Evolutionary conservation across 1,140 invertebrate genomes (phyloP).

Genomic region (Zophobas morio): DNA sequence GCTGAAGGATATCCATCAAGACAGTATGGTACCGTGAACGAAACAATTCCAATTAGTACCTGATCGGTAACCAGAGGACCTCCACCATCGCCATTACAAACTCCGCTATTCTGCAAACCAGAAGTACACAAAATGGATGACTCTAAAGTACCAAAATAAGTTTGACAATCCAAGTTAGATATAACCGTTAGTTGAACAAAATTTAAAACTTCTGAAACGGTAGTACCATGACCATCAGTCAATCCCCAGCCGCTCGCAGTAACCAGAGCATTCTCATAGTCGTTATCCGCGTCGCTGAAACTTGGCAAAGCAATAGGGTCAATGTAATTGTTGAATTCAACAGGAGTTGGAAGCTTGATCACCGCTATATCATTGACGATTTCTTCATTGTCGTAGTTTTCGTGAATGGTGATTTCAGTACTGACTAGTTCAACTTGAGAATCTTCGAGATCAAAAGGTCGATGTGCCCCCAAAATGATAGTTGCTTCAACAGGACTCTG

Average conservation of each 20-base stretch:
- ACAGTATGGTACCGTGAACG: neutral
- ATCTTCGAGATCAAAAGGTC: constrained; percentile 58
- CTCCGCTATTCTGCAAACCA: too few relatives aligned
- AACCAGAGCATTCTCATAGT: constrained; percentile 56
- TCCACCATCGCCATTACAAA: too few relatives aligned
- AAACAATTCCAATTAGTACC: too few relatives aligned
- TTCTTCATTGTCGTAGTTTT: constrained; percentile 66
- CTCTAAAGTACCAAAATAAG: constrained; percentile 35
- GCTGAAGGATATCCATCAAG: neutral
- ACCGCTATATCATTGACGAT: constrained; percentile 71
- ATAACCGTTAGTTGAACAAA: constrained; percentile 45
- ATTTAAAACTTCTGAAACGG: constrained; percentile 40
- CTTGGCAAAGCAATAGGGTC: constrained; percentile 58
- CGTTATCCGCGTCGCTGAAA: constrained; percentile 60
- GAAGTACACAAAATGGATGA: constrained; percentile 3
- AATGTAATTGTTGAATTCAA: constrained; percentile 47
- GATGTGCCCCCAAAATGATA: constrained; percentile 54
- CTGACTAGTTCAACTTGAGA: constrained; percentile 60
- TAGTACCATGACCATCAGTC: constrained; percentile 62
- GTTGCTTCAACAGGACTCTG: constrained; percentile 50
- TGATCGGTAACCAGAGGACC: too few relatives aligned
- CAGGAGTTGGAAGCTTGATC: constrained; percentile 66
- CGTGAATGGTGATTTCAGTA: constrained; percentile 66
- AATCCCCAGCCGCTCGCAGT: constrained; percentile 66
- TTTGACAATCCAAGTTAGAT: constrained; percentile 37